These are phyloP conservation scores for Melolontha melolontha DNA, from an alignment of 2,888 invertebrate genomes.

Conservation along the genomic window DNA sequence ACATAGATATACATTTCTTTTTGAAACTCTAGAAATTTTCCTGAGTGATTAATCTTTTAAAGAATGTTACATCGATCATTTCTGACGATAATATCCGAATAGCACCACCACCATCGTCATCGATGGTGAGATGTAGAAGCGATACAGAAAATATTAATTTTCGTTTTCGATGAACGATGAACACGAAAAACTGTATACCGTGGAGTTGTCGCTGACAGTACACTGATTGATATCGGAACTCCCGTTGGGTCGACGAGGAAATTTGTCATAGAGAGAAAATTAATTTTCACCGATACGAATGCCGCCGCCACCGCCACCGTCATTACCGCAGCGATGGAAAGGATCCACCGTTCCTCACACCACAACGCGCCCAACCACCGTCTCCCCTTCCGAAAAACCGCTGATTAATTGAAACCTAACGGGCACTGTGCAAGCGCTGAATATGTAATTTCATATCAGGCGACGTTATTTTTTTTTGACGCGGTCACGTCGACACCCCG, in stretches of 20 bases:
- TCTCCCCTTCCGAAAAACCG: constrained; percentile 22
- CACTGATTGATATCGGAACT: constrained; percentile 40
- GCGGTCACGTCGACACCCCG: constrained; percentile 11
- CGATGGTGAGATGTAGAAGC: constrained; percentile 2
- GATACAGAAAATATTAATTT: constrained; percentile 33
- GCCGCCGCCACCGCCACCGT: constrained; percentile 9
- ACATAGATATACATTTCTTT: no score
- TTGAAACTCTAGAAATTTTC: constrained; percentile 5
- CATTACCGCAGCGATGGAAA: constrained; percentile 11
- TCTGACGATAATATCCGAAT: constrained; percentile 10
- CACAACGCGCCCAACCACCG: no score
- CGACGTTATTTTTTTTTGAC: constrained; percentile 10
- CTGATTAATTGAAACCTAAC: constrained; percentile 36
- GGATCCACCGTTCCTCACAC: constrained; percentile 2
- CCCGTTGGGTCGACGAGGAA: constrained; percentile 24
- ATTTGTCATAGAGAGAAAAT: constrained; percentile 31
- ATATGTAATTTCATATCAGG: constrained; percentile 31
- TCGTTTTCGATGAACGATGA: constrained; percentile 28
- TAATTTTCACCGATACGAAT: constrained; percentile 30
- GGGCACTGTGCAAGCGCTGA: constrained; percentile 24
- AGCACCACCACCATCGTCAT: not conserved
- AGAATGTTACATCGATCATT: constrained; percentile 32
- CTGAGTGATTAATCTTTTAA: constrained; percentile 19
- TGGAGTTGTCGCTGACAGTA: constrained; percentile 36
- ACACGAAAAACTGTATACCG: constrained; percentile 36